These are phyloP conservation scores for Lepidonotus clava DNA, from an alignment of 2,888 invertebrate species.

Conservation along the genomic window DNA sequence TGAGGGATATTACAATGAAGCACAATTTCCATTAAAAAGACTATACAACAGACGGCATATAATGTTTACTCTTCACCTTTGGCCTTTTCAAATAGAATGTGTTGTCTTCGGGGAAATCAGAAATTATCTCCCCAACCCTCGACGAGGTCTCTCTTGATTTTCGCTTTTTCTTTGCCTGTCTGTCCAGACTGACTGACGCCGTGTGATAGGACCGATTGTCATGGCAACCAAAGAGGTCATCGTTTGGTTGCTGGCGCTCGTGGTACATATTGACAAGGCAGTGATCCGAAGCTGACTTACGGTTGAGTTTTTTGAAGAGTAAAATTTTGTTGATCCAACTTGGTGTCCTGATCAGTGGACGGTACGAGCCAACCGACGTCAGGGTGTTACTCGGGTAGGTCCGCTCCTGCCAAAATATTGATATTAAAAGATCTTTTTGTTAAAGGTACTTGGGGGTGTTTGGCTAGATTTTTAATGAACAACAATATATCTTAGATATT, in stretches of 20 bases:
- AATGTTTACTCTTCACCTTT: neutral
- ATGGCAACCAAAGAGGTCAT: constrained; percentile 32
- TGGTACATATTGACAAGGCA: constrained; percentile 31
- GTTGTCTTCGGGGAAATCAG: constrained; percentile 6
- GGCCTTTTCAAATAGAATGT: constrained; percentile 39
- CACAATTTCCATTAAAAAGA: too few species aligned
- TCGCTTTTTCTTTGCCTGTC: neutral
- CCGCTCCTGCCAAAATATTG: neutral
- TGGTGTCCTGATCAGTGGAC: neutral
- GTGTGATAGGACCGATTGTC: neutral
- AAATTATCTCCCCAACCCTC: neutral
- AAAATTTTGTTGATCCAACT: constrained; percentile 41
- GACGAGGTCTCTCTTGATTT: constrained; percentile 5
- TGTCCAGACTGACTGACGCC: neutral
- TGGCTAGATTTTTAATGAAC: too few species aligned
- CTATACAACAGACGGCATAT: constrained; percentile 1
- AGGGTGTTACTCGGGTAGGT: constrained; percentile 17
- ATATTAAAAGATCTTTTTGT: too few species aligned
- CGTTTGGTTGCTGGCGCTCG: neutral
- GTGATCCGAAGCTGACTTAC: constrained; percentile 34
- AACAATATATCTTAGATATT: too few species aligned
- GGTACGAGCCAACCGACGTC: neutral
- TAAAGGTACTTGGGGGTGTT: too few species aligned
- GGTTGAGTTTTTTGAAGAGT: constrained; percentile 33
- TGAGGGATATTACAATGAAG: neutral